Percentiles rank a stretch among this genome's conserved stretches.
Evolutionary conservation across 2,888 invertebrate genomes (phyloP).

Genomic region (Caenorhabditis drosophilae): DNA sequence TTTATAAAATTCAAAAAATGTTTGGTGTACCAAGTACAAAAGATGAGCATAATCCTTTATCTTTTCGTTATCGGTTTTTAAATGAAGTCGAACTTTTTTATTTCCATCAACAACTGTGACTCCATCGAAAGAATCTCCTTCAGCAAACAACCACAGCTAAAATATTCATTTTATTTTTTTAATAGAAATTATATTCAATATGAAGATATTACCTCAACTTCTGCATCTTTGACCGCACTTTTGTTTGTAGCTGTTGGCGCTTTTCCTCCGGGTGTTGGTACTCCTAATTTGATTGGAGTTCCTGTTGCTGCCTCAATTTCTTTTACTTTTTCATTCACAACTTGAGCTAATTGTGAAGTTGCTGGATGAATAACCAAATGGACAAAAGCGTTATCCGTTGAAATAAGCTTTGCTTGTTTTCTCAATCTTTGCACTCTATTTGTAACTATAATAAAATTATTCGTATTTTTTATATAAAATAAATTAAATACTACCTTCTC

Average conservation of each 20-base stretch:
- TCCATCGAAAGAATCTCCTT: conserved; percentile 28
- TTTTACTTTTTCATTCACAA: conserved; percentile 31
- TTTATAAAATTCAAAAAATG: too few species aligned
- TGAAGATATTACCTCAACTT: conserved; percentile 44
- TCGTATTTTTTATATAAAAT: too few species aligned
- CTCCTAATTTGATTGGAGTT: conserved; percentile 43
- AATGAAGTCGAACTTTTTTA: conserved; percentile 22
- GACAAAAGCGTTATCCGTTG: conserved; percentile 54
- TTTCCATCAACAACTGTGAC: conserved; percentile 30
- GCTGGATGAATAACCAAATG: conserved; percentile 47
- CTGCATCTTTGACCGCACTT: conserved; percentile 54
- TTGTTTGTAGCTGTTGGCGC: conserved; percentile 37
- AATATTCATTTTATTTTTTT: not conserved
- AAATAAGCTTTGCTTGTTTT: conserved; percentile 74
- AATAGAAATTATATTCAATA: not conserved
- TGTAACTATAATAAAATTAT: too few species aligned
- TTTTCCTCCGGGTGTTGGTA: conserved; percentile 29
- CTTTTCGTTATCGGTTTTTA: conserved; percentile 23
- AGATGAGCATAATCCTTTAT: conserved; percentile 27
- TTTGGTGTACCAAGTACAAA: too few species aligned
- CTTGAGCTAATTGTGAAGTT: conserved; percentile 40
- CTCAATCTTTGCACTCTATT: conserved; percentile 93
- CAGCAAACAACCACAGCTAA: conserved; percentile 46
- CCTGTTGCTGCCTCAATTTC: conserved; percentile 38
- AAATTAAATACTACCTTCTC: too few species aligned